These are phyloP conservation scores for Neodon shergylaensis DNA, from an alignment of 2,113 vertebrate species.

Conservation along the genomic window DNA sequence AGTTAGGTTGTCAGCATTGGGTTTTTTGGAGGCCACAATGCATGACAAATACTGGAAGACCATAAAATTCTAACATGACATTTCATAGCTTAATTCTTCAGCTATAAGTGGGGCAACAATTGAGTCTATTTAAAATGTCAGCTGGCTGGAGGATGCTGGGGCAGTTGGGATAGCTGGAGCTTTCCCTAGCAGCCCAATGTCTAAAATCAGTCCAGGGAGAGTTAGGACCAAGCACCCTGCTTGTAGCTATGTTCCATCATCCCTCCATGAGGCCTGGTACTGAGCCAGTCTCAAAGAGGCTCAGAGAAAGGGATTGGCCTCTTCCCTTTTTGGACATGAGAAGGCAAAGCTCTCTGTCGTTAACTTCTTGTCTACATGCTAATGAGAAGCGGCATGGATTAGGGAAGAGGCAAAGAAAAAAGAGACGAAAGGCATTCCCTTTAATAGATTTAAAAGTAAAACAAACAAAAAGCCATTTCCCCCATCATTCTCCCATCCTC, in stretches of 20 bases:
- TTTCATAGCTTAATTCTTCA: slow-evolving; percentile 58
- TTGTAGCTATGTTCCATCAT: background rate
- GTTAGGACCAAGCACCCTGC: background rate
- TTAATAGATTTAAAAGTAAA: background rate
- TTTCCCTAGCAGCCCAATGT: background rate
- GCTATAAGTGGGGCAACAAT: background rate
- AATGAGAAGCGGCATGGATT: slow-evolving; percentile 24
- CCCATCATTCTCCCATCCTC: background rate
- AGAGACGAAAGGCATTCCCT: slow-evolving; percentile 34
- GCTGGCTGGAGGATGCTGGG: background rate
- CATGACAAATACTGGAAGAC: background rate
- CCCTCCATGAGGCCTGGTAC: background rate
- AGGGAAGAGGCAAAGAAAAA: background rate
- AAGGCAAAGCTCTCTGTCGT: slow-evolving; percentile 26
- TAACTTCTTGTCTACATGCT: no score
- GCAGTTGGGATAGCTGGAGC: background rate
- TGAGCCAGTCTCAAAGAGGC: background rate
- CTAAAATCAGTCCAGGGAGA: background rate
- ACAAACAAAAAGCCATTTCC: background rate
- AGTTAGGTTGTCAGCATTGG: background rate
- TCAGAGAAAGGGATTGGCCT: background rate
- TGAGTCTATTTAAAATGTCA: background rate
- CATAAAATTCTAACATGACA: background rate
- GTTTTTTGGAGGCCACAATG: slow-evolving; percentile 13
- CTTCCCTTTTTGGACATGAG: background rate